Conservation (phyloP, 1,140 invertebrate species). For the Hypsibius dujardini region DNA sequence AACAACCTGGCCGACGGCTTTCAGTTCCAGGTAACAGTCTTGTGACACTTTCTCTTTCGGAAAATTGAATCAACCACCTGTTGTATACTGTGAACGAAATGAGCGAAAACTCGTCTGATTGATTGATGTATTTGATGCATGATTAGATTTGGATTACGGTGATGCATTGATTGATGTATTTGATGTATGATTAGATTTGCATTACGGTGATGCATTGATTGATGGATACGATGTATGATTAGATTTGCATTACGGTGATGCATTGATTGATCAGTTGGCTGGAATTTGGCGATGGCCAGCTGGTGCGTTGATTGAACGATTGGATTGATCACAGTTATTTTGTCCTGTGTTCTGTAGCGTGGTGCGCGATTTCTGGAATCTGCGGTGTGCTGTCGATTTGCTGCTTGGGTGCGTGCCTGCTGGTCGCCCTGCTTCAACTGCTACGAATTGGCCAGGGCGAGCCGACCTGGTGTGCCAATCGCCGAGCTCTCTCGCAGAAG, state of each 20-base stretch:
- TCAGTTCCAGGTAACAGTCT: no score
- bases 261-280: no score
- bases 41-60: no score
- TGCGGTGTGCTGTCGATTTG: background rate
- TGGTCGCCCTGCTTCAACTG: background rate
- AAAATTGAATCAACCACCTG: no score
- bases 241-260: no score
- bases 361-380: slow-evolving; percentile 5
- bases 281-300: no score
- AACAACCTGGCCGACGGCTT: no score
- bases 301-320: background rate
- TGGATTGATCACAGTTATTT: background rate
- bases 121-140: no score
- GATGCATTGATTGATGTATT: background rate
- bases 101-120: no score
- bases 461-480: background rate
- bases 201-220: background rate
- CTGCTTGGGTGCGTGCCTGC: background rate
- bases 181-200: background rate
- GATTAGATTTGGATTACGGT: no score
- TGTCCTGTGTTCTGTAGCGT: background rate
- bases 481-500: background rate
- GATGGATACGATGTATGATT: background rate
- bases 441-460: background rate
- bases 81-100: no score